Conservation (phyloP, 2,888 invertebrate species). For the Clanis bilineata region DNA sequence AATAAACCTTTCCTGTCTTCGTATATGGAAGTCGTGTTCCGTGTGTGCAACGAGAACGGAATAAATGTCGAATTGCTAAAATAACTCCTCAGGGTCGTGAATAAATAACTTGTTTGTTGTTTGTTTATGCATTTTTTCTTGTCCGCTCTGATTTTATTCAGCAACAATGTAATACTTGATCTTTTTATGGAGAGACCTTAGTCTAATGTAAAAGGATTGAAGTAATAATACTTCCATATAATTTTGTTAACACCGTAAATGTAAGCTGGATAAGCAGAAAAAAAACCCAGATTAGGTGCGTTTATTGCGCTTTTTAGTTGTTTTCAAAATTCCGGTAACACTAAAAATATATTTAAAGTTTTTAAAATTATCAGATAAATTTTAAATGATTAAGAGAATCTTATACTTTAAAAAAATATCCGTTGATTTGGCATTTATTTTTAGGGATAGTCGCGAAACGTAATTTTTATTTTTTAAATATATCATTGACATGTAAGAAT, state of each 20-base stretch:
- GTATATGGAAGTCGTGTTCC: conserved; percentile 19
- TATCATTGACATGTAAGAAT: no score
- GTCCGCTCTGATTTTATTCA: background rate
- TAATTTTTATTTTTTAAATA: no score
- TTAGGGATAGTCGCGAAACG: no score
- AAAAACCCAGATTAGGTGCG: no score
- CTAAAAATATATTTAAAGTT: no score
- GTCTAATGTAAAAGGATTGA: background rate
- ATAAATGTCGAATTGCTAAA: conserved; percentile 9
- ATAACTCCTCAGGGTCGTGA: conserved; percentile 8
- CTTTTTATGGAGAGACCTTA: background rate
- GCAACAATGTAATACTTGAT: background rate
- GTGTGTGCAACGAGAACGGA: conserved; percentile 17
- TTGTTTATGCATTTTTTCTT: conserved; percentile 9
- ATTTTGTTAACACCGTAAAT: background rate
- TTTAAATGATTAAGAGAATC: no score
- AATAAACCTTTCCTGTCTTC: conserved; percentile 28
- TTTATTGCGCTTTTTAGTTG: no score
- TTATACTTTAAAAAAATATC: no score
- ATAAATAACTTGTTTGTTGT: background rate
- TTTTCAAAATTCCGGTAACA: no score
- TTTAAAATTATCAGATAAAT: no score
- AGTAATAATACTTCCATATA: background rate
- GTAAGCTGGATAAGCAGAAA: no score
- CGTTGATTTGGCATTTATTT: no score